These are phyloP conservation scores for Eupeodes luniger DNA, from an alignment of 2,888 invertebrate species.

Conservation along the genomic window DNA sequence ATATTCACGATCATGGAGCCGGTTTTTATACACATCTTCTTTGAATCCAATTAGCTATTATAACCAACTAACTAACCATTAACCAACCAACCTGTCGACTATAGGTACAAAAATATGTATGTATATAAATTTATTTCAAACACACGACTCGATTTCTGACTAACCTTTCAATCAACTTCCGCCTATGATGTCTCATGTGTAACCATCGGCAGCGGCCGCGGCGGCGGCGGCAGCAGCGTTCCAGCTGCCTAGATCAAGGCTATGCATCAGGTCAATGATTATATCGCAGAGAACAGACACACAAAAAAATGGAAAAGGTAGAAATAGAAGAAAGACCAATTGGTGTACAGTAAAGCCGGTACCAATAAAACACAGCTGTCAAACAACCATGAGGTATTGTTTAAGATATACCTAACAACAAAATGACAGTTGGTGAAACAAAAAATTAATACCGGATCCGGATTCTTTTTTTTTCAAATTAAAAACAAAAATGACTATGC, in stretches of 20 bases:
- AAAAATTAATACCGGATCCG: slow-evolving; percentile 5
- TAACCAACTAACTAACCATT: no score
- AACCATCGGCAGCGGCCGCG: neutral
- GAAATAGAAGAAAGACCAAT: neutral
- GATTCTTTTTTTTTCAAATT: neutral
- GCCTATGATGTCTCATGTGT: slow-evolving; percentile 22
- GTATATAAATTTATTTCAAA: neutral
- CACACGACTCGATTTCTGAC: slow-evolving; percentile 1
- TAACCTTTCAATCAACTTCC: slow-evolving; percentile 27
- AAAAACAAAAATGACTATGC: neutral
- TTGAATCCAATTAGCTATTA: neutral
- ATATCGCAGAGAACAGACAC: neutral
- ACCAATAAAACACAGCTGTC: slow-evolving; percentile 2
- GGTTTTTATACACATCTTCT: slow-evolving; percentile 9
- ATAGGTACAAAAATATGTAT: no score
- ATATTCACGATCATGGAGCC: neutral
- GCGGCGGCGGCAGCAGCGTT: neutral
- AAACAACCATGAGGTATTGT: slow-evolving; percentile 2
- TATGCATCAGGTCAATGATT: slow-evolving; percentile 36
- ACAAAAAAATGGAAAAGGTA: neutral
- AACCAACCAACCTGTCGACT: neutral
- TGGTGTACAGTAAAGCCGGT: neutral
- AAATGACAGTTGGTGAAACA: neutral
- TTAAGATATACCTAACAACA: neutral
- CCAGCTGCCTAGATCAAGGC: slow-evolving; percentile 37